Evolutionary conservation across 2,888 invertebrate genomes (phyloP).

Genomic region (Artemia sinica): DNA sequence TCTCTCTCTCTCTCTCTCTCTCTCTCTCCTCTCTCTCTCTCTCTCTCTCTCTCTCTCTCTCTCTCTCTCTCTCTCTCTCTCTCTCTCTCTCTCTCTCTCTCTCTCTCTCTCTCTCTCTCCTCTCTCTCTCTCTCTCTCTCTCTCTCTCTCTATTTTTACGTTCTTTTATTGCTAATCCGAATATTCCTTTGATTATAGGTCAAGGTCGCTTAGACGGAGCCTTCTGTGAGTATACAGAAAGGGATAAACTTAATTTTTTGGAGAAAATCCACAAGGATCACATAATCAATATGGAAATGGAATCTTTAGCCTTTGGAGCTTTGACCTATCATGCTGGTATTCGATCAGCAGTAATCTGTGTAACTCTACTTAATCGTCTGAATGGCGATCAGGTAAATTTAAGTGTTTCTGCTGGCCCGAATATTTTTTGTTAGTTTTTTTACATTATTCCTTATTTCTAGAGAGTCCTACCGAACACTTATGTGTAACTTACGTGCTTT

Average conservation of each 20-base stretch:
- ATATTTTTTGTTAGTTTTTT: constrained; percentile 5
- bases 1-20: no score
- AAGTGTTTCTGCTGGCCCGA: not conserved
- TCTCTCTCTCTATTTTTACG: no score
- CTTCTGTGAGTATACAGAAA: constrained; percentile 77
- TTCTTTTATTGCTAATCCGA: no score
- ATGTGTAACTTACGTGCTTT: no score
- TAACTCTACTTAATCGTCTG: constrained; percentile 72
- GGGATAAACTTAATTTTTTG: constrained; percentile 78
- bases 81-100: no score
- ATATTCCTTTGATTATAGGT: constrained; percentile 37
- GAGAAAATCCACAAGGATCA: constrained; percentile 53
- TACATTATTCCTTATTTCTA: not conserved
- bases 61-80: no score
- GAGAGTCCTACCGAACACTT: no score
- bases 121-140: no score
- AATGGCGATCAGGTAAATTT: constrained; percentile 71
- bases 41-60: no score
- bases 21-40: no score
- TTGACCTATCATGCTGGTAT: constrained; percentile 83
- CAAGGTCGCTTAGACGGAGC: constrained; percentile 91
- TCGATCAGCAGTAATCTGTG: constrained; percentile 81
- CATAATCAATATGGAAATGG: constrained; percentile 94
- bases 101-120: no score
- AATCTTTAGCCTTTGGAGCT: constrained; percentile 79